Evolutionary conservation across 2,797 vertebrate genomes (phyloP).

Genomic region (Aeoliscus strigatus): DNA sequence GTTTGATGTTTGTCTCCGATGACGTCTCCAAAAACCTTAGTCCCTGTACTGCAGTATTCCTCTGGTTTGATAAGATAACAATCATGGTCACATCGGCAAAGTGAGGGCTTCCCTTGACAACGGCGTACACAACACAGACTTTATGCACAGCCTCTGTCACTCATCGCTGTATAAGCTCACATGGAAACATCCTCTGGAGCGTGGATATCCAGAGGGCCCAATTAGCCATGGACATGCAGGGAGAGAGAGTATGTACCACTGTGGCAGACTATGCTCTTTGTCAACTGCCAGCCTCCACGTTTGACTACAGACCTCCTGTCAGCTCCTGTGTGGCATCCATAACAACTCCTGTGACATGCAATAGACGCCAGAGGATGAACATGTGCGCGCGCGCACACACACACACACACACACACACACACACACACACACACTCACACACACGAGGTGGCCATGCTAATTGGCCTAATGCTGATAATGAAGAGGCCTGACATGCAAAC

Average conservation of each 20-base stretch:
- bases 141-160: too few species aligned
- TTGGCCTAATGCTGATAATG: constrained; percentile 57
- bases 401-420: too few species aligned
- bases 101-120: too few species aligned
- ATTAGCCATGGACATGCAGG: constrained; percentile 50
- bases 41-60: too few species aligned
- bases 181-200: constrained; percentile 59
- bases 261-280: constrained; percentile 57
- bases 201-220: constrained; percentile 66
- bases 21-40: too few species aligned
- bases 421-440: constrained; percentile 7
- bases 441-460: constrained; percentile 41
- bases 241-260: constrained; percentile 20
- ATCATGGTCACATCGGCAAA: too few species aligned
- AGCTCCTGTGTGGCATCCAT: constrained; percentile 48
- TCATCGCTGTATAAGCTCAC: constrained; percentile 36
- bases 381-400: too few species aligned
- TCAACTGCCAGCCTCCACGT: constrained; percentile 59
- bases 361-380: too few species aligned
- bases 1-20: too few species aligned
- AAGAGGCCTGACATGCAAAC: constrained; percentile 46
- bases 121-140: too few species aligned
- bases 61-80: too few species aligned
- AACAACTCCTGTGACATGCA: constrained; percentile 46
- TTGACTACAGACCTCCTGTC: constrained; percentile 54